phyloP scores from a whole-genome alignment of 2,113 vertebrate species.

The Seriola dumerili region DNA sequence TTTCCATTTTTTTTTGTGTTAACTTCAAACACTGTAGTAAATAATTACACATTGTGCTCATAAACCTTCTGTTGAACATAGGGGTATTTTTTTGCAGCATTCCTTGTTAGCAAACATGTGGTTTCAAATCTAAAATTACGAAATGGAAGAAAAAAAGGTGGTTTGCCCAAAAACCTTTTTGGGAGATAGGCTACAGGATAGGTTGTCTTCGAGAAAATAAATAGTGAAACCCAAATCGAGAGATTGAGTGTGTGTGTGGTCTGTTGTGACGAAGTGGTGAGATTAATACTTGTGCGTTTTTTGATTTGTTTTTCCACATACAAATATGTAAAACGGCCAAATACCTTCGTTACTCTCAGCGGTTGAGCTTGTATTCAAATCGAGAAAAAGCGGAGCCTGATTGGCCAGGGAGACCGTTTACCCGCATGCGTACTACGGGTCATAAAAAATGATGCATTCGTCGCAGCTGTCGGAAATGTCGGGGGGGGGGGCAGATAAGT shows the following conservation, averaged over 20 bases:
- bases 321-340: neutral
- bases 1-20: conserved; percentile 88
- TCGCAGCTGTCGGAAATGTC: neutral
- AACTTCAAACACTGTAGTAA: conserved; percentile 96
- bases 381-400: neutral
- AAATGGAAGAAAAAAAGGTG: conserved; percentile 87
- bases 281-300: neutral
- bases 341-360: neutral
- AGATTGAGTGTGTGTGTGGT: conserved; percentile 68
- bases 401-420: conserved; percentile 21
- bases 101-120: conserved; percentile 98
- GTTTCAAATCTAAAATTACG: conserved; percentile 91
- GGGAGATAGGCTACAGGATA: conserved; percentile 92
- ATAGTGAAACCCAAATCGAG: conserved; percentile 92
- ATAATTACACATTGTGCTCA: conserved; percentile 98
- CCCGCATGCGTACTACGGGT: conserved; percentile 53
- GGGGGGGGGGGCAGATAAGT: neutral
- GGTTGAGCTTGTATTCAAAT: conserved; percentile 55
- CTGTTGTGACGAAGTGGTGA: conserved; percentile 42
- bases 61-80: conserved; percentile 98
- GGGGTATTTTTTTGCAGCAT: conserved; percentile 97
- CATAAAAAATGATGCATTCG: neutral
- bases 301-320: neutral
- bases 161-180: conserved; percentile 91
- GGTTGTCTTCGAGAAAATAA: conserved; percentile 98